Conservation (phyloP, 2,113 vertebrate species). For the Anguilla rostrata region DNA sequence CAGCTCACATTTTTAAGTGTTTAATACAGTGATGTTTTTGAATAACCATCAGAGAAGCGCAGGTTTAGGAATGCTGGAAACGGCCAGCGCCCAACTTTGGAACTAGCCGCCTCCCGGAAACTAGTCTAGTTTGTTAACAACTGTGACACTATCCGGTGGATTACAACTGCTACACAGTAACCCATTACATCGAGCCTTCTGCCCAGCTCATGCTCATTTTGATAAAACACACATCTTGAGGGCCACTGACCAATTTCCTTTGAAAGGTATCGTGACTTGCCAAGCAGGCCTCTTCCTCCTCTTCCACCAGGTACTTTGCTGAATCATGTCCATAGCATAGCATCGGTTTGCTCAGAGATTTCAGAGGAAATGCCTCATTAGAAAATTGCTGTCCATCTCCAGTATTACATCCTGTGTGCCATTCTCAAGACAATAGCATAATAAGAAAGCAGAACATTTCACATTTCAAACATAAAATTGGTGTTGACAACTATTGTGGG, state of each 20-base stretch:
- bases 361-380: neutral
- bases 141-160: neutral
- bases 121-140: neutral
- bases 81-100: neutral
- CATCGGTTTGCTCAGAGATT: neutral
- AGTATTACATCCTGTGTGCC: neutral
- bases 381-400: neutral
- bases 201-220: neutral
- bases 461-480: neutral
- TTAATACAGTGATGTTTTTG: neutral
- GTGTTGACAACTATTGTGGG: conserved; percentile 2
- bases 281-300: neutral
- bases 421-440: neutral
- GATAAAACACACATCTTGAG: neutral
- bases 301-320: neutral
- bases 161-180: neutral
- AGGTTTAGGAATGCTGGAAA: too few species aligned
- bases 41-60: neutral
- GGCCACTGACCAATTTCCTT: neutral
- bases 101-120: neutral
- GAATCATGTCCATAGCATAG: neutral
- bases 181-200: neutral
- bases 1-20: neutral
- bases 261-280: neutral
- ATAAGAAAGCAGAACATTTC: neutral